Percentiles rank a stretch among this genome's conserved stretches.
Conservation (phyloP, 2,888 invertebrate genomes). For the Nemoura dubitans region DNA sequence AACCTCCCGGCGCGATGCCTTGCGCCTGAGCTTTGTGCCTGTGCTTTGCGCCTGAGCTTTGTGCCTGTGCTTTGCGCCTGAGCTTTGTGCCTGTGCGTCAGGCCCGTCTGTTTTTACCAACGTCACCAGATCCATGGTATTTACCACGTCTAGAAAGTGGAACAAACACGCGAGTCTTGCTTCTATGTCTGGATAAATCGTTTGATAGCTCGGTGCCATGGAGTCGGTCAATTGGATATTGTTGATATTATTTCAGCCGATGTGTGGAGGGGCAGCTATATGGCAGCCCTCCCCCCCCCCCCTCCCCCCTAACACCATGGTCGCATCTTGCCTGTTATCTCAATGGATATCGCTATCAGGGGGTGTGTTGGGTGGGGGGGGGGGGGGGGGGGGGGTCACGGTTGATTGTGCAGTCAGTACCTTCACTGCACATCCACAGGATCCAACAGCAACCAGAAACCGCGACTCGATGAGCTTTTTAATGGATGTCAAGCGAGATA, state of each 20-base stretch:
- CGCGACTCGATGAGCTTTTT: conserved; percentile 26
- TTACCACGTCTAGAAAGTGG: background rate
- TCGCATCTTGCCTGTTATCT: too few relatives aligned
- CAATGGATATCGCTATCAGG: too few relatives aligned
- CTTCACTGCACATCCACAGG: too few relatives aligned
- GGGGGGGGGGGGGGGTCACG: background rate
- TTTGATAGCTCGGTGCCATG: background rate
- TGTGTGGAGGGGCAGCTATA: too few relatives aligned
- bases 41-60: too few relatives aligned
- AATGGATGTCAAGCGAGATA: conserved; percentile 35
- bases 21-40: too few relatives aligned
- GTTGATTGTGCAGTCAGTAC: too few relatives aligned
- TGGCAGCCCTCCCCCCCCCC: too few relatives aligned
- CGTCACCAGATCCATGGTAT: background rate
- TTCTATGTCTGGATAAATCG: background rate
- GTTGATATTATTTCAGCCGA: background rate
- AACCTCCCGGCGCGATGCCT: background rate
- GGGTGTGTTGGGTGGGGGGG: background rate
- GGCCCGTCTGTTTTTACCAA: background rate
- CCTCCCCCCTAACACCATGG: too few relatives aligned
- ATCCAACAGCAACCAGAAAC: background rate
- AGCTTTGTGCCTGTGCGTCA: too few relatives aligned
- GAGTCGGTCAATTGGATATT: background rate
- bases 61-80: too few relatives aligned
- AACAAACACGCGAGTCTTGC: too few relatives aligned